These are phyloP conservation scores for Vulpes vulpes DNA, from an alignment of 2,113 vertebrate species.

Conservation along the genomic window DNA sequence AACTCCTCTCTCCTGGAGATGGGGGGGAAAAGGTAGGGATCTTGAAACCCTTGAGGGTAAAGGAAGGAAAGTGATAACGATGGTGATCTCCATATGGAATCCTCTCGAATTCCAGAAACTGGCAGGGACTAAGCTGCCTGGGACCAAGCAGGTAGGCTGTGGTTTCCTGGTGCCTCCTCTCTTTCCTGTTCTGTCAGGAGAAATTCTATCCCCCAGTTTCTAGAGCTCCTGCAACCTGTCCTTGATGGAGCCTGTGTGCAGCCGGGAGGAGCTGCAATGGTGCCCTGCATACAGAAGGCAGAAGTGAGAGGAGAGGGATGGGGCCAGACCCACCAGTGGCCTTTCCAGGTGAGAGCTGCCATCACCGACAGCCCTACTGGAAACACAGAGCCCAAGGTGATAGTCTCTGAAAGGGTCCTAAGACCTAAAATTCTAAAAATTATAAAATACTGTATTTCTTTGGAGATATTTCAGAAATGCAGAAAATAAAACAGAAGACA, in stretches of 20 bases:
- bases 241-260: not conserved
- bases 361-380: no score
- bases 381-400: not conserved
- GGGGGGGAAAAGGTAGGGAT: not conserved
- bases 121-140: not conserved
- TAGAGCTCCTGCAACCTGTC: not conserved
- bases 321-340: rapidly evolving
- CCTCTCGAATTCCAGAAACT: not conserved
- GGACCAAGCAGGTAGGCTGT: not conserved
- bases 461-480: not conserved
- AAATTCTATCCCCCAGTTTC: not conserved
- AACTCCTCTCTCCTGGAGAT: not conserved
- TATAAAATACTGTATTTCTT: not conserved
- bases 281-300: not conserved
- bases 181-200: not conserved
- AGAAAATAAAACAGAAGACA: not conserved
- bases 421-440: not conserved
- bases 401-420: not conserved
- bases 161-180: not conserved
- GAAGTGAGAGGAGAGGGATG: rapidly evolving
- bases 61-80: not conserved
- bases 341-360: not conserved
- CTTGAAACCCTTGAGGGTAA: not conserved
- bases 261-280: not conserved
- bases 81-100: not conserved